Base-by-base conservation (phyloP, 1,140 invertebrate species). In the Drosophila ambigua region DNA sequence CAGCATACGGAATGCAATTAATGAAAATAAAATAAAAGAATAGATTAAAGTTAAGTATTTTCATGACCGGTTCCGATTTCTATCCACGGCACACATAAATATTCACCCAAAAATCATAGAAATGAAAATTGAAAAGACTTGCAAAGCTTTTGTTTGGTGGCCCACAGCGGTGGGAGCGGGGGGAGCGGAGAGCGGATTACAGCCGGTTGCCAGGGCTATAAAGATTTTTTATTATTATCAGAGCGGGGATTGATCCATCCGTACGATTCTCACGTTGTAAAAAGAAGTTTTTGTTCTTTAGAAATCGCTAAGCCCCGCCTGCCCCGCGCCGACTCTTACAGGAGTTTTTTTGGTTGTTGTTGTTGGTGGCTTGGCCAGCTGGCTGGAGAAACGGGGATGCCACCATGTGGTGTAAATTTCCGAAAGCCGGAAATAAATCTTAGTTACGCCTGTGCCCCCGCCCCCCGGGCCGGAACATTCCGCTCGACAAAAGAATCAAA, bases 401-500 rank as follows among this genome's bases (percentile, higher is more conserved):
- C 31, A 15, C 26, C 35, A 77, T 79, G 71, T 69, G 77, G 73
- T 81, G 73, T 87, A 77, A 77, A 81, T 85, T 87, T 78, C 63
- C 64, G 60, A 82, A 82, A 87, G 83, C 78, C 78, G 82, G 82
- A 87, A 87, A 87, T 87, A 87, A 87, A 87, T 87, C 83, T 88
- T 88, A 72, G 82, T 85, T 85, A 85, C 87, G 78, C 82, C 62
- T 65, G 53, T 23, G 35, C 43, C 48, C 52, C 31, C 41, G 16
- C 49, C 54, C 20, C 20, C 0, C 20, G 1, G 20, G 1, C 20
- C 20, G 20, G 44, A 58, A 67, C 74, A 66, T 60, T 68, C 74
- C 53, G 54, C 72, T 73, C 81, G 80, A 85, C 58, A 55, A 78
- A 61, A 50, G 67, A 78, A 67, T 49, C 67, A 63, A 74, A 87